Base-by-base conservation (phyloP, 2,797 vertebrate species). In the Pygocentrus nattereri region DNA sequence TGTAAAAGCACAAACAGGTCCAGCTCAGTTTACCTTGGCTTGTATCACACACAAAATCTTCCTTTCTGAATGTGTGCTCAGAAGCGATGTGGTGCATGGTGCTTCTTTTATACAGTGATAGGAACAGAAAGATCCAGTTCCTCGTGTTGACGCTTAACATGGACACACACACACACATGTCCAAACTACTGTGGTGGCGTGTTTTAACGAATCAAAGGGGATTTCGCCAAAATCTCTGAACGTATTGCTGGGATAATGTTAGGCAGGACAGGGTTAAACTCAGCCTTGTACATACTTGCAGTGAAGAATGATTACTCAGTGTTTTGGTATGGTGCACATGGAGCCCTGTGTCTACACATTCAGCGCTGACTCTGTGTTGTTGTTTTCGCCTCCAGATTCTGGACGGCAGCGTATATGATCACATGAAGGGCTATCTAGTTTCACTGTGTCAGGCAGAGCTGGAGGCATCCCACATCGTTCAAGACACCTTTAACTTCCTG, bases 361-460 rank as follows among this genome's bases (percentile, higher is more conserved):
- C 27, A 73, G 49, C 8, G 50, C 50, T 73, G 70, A 73, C 27
- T 73, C 27, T 34, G 30, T 72, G 38, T 65, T 59, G 54, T 67
- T 18, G 10, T 76, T 52, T 38, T n/a, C 34, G n/a, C 77, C 34
- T 84, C 0, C 88, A 99, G 98, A 93, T 95, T 56, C 94, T 98
- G 61, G 97, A 99, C 73, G 97, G 97, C 69, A 95, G 93, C 72
- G 91, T 98, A 44, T 97, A 97, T 10, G 96, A 97, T 86, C 97
- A 98, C 86, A 95, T 98, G 31, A 98, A 98, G 90, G 96, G 97
- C 87, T 98, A 97, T 92, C 95, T 99, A 92, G 95, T 96, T 83
- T 96, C 96, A 8, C 95, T 99, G 91, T 99, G 96, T 94, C 95
- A 95, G 91, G 96, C 96, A 11, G 98, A 99, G 85, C 95, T 99